A percentile compares a stretch with the other conserved stretches of the same genome.
phyloP scores from a whole-genome alignment of 2,113 vertebrate genomes.

The Scatophagus argus region DNA sequence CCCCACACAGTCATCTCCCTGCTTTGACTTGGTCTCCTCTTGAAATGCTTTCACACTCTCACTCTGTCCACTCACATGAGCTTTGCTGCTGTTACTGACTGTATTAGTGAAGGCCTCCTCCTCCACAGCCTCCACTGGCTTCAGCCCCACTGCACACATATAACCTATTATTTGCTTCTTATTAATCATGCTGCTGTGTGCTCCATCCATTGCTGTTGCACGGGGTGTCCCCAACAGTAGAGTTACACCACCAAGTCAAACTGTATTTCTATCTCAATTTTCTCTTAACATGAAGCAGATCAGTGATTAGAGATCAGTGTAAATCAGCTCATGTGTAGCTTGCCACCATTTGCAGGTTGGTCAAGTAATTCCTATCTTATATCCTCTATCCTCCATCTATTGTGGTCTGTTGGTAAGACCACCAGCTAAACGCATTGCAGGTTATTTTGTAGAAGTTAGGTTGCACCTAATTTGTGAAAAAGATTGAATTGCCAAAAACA shows the following conservation, averaged over 20 bases:
- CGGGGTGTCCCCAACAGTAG: slow-evolving; percentile 39
- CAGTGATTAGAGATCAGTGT: slow-evolving; percentile 25
- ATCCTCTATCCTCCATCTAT: too few relatives aligned
- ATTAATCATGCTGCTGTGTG: slow-evolving; percentile 52
- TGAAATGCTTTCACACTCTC: slow-evolving; percentile 37
- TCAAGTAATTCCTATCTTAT: neutral
- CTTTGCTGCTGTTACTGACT: slow-evolving; percentile 25
- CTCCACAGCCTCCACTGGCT: slow-evolving; percentile 17
- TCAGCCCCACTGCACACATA: slow-evolving; percentile 8
- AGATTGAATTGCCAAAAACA: neutral
- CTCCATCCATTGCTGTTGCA: slow-evolving; percentile 65
- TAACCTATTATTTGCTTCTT: slow-evolving; percentile 35
- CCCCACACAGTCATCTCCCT: slow-evolving; percentile 42
- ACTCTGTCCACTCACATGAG: slow-evolving; percentile 8
- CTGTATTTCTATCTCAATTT: slow-evolving; percentile 12
- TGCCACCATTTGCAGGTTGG: neutral
- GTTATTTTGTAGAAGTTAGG: neutral
- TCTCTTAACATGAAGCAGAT: slow-evolving; percentile 21
- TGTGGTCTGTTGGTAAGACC: neutral
- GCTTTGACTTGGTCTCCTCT: slow-evolving; percentile 39
- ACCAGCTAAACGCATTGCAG: slow-evolving; percentile 2
- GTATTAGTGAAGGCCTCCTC: slow-evolving; percentile 22
- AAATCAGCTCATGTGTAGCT: slow-evolving; percentile 1
- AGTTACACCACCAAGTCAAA: slow-evolving; percentile 26
- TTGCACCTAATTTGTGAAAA: slow-evolving; percentile 20